These are phyloP conservation scores for Drosophila watanabei DNA, from an alignment of 1,140 invertebrate genomes.

Conservation along the genomic window DNA sequence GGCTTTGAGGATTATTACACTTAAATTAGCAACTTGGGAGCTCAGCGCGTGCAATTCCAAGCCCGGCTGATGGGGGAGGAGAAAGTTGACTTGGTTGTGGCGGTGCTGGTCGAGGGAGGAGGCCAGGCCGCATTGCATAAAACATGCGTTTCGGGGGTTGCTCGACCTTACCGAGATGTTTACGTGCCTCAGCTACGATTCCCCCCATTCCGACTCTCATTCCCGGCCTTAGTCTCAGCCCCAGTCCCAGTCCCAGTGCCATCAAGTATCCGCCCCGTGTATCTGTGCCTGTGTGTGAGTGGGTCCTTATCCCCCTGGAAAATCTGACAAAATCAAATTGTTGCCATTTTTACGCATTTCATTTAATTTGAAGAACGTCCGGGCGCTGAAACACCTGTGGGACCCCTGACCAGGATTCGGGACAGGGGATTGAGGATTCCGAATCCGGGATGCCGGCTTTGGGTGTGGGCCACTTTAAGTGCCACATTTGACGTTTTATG, in stretches of 20 bases:
- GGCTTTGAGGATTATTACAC: constrained; percentile 84
- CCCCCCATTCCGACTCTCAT: constrained; percentile 1
- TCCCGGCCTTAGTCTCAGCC: constrained; percentile 11
- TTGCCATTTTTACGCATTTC: constrained; percentile 85
- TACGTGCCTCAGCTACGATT: constrained; percentile 57
- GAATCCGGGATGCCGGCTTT: background rate
- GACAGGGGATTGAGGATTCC: constrained; percentile 5
- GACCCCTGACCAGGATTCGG: constrained; percentile 28
- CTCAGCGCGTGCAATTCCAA: constrained; percentile 67
- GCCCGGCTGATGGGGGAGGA: background rate
- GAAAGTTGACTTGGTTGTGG: constrained; percentile 3
- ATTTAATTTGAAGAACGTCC: constrained; percentile 80
- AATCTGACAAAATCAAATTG: constrained; percentile 84
- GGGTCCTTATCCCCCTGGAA: constrained; percentile 57
- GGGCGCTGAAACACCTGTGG: constrained; percentile 71
- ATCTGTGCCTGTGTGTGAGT: constrained; percentile 17
- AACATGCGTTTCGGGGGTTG: constrained; percentile 70
- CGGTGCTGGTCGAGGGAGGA: background rate
- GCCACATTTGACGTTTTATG: constrained; percentile 82
- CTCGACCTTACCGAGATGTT: constrained; percentile 46
- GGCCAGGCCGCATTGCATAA: constrained; percentile 56
- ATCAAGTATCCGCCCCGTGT: constrained; percentile 32
- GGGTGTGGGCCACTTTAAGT: constrained; percentile 80
- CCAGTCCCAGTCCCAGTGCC: constrained; percentile 4
- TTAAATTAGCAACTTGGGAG: constrained; percentile 84